Evolutionary conservation across 2,113 vertebrate species (phyloP), one percentile per base, ranked within the genome.

Genomic region (Piprites chloris): DNA sequence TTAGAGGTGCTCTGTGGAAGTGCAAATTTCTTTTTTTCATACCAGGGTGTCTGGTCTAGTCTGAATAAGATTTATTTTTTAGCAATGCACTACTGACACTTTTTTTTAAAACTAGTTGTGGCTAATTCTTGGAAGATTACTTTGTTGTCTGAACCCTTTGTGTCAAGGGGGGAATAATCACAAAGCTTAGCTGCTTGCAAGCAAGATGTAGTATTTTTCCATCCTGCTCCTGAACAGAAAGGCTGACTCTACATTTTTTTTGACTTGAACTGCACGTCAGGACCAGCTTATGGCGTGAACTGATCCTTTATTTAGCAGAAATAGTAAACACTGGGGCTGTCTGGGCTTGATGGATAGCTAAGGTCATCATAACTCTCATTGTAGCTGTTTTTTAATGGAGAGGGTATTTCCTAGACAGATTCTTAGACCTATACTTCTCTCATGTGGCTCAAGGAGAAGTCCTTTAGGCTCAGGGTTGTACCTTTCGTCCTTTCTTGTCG

Each of bases 401-500:
- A 35, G 2, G 15, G 37, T 65, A 17, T 76, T 83, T 89, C 72
- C 66, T 61, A 84, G 81, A 41, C n/a, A 41, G 63, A 17, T 83
- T 55, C 42, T 89, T 76, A 87, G 72, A 63, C 84, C 68, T 23
- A 5, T 21, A 7, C 53, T 59, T 85, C 2, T 2, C 74, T 92
- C 22, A 1, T 39, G 66, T 66, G 81, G 76, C 83, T 93, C 11
- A 55, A 82, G 75, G 77, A 93, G 87, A 92, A 93, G 72, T 91
- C 82, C 67, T 87, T 93, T 82, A 50, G 52, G 82, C 86, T 92
- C 62, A 35, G 62, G 62, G 16, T 61, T 82, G 75, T 92, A 80
- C 69, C 65, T 95, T 93, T 89, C 91, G 90, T 85, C 97, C 96
- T 97, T 97, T 91, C 88, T 89, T 97, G 97, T 97, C 97, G 89